Percentiles rank a stretch among this genome's conserved stretches.
phyloP scores from a whole-genome alignment of 53 echinoderm and acorn worm species.

The Temnopleurus reevesii region DNA sequence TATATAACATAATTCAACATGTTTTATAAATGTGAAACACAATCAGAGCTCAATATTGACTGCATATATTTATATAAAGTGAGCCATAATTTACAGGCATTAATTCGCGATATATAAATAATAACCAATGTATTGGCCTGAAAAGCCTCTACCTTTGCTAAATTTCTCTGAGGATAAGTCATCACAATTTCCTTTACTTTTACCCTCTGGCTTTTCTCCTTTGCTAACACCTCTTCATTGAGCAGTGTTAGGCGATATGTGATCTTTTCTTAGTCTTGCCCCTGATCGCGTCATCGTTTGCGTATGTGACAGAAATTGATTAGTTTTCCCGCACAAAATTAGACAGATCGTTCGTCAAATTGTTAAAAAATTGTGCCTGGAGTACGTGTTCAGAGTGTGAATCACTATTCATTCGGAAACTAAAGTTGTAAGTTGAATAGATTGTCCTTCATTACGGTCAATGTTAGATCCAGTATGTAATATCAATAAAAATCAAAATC shows the following conservation, averaged over 20 bases:
- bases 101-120: too few relatives aligned
- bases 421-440: background rate
- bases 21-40: too few relatives aligned
- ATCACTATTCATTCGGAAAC: background rate
- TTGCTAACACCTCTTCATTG: conserved; percentile 26
- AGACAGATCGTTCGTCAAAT: background rate
- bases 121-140: too few relatives aligned
- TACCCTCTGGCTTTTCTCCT: conserved; percentile 17
- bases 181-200: background rate
- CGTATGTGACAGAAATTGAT: conserved; percentile 40
- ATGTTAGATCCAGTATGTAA: background rate
- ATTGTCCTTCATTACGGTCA: background rate
- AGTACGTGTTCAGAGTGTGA: too few relatives aligned
- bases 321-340: background rate
- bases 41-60: too few relatives aligned
- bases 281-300: conserved; percentile 9
- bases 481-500: background rate
- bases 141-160: too few relatives aligned
- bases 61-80: too few relatives aligned
- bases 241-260: conserved; percentile 3
- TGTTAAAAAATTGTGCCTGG: background rate
- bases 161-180: conserved; percentile 4
- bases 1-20: too few relatives aligned
- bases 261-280: background rate
- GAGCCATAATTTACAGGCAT: too few relatives aligned